Evolutionary conservation across 2,888 invertebrate species (phyloP), one percentile per base, ranked within the genome.

Genomic region (Elgonia sp.): DNA sequence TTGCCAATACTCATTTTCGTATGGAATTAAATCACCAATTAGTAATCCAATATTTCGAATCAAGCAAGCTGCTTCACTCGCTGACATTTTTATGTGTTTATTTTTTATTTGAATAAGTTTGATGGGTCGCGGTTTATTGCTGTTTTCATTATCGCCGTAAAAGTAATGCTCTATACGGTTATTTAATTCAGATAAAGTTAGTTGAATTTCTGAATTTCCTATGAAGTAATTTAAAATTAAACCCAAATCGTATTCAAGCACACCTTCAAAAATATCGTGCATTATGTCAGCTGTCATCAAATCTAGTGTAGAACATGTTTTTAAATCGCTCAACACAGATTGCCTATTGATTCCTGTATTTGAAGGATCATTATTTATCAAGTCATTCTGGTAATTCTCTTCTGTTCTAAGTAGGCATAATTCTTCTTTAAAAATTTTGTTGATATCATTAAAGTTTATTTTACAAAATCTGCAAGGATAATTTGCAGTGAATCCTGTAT

Each of bases 81-180:
- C 83, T 12, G 84, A 72, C 84, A 84, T 84, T 84, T 84, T 79
- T 39, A 79, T 70, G 14, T 39, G 40, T 53, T 80, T 85, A 20
- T 37, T 73, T 67, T 73, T 86, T 14, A 86, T 77, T 65, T 82
- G 63, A 12, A 14, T 39, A 0, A n/a, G 7, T 53, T 70, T 77
- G 55, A 82, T 82, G 18, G 40, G 37, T 55, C 39, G 55, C 18
- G 70, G 57, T 69, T 75, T 83, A 46, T 77, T 82, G 42, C 53
- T 55, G 5, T 9, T n/a, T 40, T 75, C 46, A 42, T 39, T 53
- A 18, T 50, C 53, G 42, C 65, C 76, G 39, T 40, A 80, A 55
- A 18, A 40, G 37, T 39, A 60, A 3, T 69, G 21, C 8, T 29
- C 12, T 4, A 72, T 55, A 40, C 57, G 72, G 40, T 29, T 29